A percentile compares a stretch with the other conserved stretches of the same genome.
Conservation (phyloP, 2,797 vertebrate species). For the Alauda arvensis region DNA sequence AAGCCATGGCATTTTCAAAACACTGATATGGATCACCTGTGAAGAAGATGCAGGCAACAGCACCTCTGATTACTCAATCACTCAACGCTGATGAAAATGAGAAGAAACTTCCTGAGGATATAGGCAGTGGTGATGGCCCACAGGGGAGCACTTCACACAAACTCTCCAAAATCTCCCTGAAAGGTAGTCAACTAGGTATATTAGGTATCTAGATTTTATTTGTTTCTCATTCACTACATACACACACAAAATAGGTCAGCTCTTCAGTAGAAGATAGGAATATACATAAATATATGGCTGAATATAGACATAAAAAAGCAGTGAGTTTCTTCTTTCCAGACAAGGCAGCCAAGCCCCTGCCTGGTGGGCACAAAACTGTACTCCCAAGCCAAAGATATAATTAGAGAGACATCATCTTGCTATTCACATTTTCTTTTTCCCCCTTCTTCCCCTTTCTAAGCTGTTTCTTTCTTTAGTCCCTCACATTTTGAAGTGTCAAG, state of each 20-base stretch:
- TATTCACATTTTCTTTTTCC: not conserved
- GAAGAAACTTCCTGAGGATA: not conserved
- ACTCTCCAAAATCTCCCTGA: not conserved
- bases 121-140: accelerated
- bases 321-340: not conserved
- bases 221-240: not conserved
- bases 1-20: not conserved
- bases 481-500: not conserved
- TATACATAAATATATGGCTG: accelerated
- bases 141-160: not conserved
- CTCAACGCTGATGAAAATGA: not conserved
- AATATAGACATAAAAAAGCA: not conserved
- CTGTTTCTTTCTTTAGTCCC: not conserved
- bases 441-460: not conserved
- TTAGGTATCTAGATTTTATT: not conserved
- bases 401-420: not conserved
- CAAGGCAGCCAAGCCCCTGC: not conserved
- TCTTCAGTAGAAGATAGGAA: not conserved
- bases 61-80: not conserved
- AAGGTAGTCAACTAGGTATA: not conserved
- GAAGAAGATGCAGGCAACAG: not conserved
- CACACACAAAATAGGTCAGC: not conserved
- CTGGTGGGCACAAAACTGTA: not conserved
- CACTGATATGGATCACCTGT: not conserved
- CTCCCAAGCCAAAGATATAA: not conserved